A percentile compares a stretch with the other conserved stretches of the same genome.
These are phyloP conservation scores for Psittacara wagleri DNA, from an alignment of 2,113 vertebrate genomes.

Conservation along the genomic window DNA sequence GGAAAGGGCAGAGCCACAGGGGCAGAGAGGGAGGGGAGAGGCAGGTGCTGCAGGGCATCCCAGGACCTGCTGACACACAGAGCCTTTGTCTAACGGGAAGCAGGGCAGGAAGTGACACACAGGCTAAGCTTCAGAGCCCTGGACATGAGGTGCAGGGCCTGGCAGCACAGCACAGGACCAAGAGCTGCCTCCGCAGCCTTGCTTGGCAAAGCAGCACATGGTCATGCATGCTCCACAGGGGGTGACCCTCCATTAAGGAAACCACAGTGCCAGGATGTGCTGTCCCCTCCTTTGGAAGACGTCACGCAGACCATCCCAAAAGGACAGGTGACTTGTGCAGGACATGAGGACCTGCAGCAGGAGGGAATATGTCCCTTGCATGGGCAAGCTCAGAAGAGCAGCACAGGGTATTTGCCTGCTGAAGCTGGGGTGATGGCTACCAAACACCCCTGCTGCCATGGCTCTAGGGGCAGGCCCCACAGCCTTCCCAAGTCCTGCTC, in stretches of 20 bases:
- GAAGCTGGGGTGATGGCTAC: not conserved
- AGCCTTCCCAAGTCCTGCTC: not conserved
- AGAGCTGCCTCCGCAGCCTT: not conserved
- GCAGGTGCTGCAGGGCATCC: constrained; percentile 49
- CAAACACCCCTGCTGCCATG: not conserved
- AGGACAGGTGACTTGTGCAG: not conserved
- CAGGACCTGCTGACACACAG: constrained; percentile 6
- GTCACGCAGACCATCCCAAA: not conserved
- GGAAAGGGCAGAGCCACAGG: constrained; percentile 50
- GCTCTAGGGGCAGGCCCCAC: not conserved
- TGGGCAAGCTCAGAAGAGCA: not conserved
- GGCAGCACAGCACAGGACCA: not conserved
- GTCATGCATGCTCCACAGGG: not conserved
- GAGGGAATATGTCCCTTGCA: not conserved
- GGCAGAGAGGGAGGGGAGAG: not conserved
- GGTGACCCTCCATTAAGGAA: not conserved
- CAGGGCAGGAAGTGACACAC: not conserved
- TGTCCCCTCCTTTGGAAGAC: not conserved
- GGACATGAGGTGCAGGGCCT: not conserved
- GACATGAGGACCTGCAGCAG: not conserved
- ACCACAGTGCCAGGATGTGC: not conserved
- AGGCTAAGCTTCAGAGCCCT: not conserved
- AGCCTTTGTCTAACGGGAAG: constrained; percentile 34
- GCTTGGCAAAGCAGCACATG: accelerated
- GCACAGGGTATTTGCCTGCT: not conserved